Evolutionary conservation across 2,113 vertebrate genomes (phyloP), one percentile per base, ranked within the genome.

Genomic region (Pica pica): DNA sequence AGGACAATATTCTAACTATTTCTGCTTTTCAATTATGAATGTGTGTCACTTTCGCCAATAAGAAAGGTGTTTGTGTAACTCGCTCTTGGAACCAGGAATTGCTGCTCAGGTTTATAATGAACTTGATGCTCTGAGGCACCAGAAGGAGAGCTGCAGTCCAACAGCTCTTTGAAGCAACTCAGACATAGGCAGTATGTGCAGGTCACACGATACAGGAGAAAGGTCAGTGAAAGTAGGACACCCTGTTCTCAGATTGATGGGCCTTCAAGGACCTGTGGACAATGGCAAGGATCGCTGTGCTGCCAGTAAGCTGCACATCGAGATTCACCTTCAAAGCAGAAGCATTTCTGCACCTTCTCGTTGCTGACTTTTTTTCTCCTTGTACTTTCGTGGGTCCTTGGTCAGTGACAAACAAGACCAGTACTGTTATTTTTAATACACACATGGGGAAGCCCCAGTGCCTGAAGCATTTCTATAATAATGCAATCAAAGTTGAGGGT

Each of bases 1-100:
- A 79, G 55, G 61, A 82, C 26, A 83, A 90, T 89, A 89, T 89
- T 93, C 85, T 88, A 86, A 92, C 79, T 41, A 23, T 83, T 93
- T 46, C 49, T 95, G 28, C 68, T 93, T 83, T 93, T 93, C 83
- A 83, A 83, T 95, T 96, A 90, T 74, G 65, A 94, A 81, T 90
- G 59, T 59, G 42, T 93, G 68, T 67, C 79, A 59, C 69, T 88
- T 95, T 76, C 79, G 49, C 88, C 61, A 94, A 14, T 81, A 90
- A 81, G 76, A 88, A 92, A 93, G 22, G 6, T 44, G 81, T 92
- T 94, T 95, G 56, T 64, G 60, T 81, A 79, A 89, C 69, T 73
- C 64, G 68, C 63, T 92, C 41, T 68, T 60, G 76, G 37, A 96
- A 87, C n/a, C 20, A 84, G 57, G 60, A 92, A 79, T 87, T 93